Conservation (phyloP, 2,888 invertebrate genomes). For the Leptinotarsa juncta region DNA sequence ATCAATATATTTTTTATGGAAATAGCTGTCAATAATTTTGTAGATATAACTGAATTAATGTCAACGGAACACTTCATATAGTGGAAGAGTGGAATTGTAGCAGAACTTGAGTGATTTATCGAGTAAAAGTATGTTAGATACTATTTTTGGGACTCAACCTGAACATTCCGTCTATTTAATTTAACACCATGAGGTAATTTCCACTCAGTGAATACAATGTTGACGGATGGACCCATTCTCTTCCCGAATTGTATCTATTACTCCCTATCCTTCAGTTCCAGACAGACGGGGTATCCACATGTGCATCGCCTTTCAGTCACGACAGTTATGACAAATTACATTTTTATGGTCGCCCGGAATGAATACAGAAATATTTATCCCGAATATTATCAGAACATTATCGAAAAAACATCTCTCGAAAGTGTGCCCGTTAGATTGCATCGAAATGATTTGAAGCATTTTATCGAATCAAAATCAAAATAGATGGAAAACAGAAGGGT, state of each 20-base stretch:
- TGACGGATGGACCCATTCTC: not conserved
- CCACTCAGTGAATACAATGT: not conserved
- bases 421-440: slow-evolving; percentile 51
- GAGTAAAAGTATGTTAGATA: too few relatives aligned
- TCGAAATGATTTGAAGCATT: slow-evolving; percentile 50
- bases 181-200: too few relatives aligned
- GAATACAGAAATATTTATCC: slow-evolving; percentile 32
- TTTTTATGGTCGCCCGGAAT: slow-evolving; percentile 6
- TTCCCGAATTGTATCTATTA: slow-evolving; percentile 5
- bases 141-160: too few relatives aligned
- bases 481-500: slow-evolving; percentile 58
- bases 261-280: not conserved
- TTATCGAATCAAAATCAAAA: slow-evolving; percentile 59
- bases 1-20: too few relatives aligned
- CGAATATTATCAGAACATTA: slow-evolving; percentile 48
- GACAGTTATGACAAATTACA: not conserved
- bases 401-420: slow-evolving; percentile 37
- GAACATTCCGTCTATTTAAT: too few relatives aligned
- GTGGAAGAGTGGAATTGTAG: too few relatives aligned
- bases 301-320: not conserved
- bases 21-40: too few relatives aligned
- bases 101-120: too few relatives aligned
- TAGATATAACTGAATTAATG: too few relatives aligned
- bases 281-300: not conserved
- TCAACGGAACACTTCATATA: too few relatives aligned